Evolutionary conservation across 2,888 invertebrate species (phyloP).

Genomic region (Trissolcus japonicus): DNA sequence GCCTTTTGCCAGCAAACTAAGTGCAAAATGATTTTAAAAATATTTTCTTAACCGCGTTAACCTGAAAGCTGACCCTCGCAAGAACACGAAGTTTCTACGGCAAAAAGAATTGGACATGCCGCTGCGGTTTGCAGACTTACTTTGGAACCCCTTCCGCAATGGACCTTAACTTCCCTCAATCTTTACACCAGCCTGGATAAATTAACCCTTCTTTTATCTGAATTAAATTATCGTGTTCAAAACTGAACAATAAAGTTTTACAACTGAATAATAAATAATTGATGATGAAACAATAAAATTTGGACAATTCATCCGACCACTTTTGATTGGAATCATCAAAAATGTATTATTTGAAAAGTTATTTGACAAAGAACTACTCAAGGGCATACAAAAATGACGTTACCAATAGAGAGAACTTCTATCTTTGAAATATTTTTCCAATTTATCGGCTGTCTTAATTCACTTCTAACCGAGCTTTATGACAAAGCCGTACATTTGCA

Average conservation of each 20-base stretch:
- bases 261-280: no score
- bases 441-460: conserved; percentile 53
- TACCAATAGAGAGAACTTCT: background rate
- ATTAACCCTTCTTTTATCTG: background rate
- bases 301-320: background rate
- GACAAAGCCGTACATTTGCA: conserved; percentile 31
- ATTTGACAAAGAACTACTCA: no score
- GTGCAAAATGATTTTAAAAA: conserved; percentile 75
- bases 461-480: conserved; percentile 40
- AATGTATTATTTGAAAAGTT: no score
- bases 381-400: no score
- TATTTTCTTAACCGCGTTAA: conserved; percentile 74
- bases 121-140: conserved; percentile 67
- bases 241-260: background rate
- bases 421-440: conserved; percentile 45
- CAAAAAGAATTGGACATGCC: conserved; percentile 69
- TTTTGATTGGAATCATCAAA: no score
- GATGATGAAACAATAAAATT: background rate
- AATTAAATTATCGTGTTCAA: background rate
- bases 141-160: conserved; percentile 57
- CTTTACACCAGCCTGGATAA: conserved; percentile 19
- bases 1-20: conserved; percentile 64
- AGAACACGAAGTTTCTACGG: conserved; percentile 47
- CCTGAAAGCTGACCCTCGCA: conserved; percentile 70
- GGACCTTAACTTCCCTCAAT: conserved; percentile 35